Conservation (phyloP, 2,797 vertebrate species). For the Lacerta viridis region DNA sequence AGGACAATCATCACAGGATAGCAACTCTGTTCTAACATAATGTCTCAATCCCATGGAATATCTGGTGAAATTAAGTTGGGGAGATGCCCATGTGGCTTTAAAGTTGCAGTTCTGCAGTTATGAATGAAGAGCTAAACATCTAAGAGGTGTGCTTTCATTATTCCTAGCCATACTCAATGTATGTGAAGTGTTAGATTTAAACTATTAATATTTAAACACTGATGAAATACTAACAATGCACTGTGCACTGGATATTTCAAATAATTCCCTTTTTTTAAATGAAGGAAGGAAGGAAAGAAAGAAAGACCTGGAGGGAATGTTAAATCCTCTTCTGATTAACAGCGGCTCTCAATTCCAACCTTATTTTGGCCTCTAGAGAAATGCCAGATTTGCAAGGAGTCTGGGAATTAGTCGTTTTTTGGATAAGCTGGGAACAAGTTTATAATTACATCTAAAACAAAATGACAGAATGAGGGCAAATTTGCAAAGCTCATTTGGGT, state of each 20-base stretch:
- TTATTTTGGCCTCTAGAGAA: slow-evolving; percentile 29
- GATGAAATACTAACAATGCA: background rate
- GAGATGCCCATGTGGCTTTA: too few relatives aligned
- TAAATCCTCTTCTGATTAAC: slow-evolving; percentile 29
- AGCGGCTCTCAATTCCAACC: slow-evolving; percentile 4
- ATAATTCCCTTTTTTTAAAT: background rate
- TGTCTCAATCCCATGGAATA: background rate
- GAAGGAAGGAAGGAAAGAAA: background rate
- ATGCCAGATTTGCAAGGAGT: slow-evolving; percentile 38
- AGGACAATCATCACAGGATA: background rate
- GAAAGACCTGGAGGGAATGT: background rate
- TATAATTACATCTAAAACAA: slow-evolving; percentile 36
- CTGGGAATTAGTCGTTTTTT: slow-evolving; percentile 37
- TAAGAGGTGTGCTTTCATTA: background rate
- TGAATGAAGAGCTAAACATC: background rate
- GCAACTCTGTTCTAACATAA: background rate
- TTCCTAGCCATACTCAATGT: background rate
- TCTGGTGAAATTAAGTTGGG: background rate
- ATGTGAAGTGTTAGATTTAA: background rate
- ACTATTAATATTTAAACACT: background rate
- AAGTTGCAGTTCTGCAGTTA: background rate
- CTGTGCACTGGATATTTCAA: background rate
- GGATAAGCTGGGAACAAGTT: slow-evolving; percentile 29
- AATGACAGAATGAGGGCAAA: slow-evolving; percentile 38
- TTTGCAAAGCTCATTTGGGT: slow-evolving; percentile 14